phyloP scores from a whole-genome alignment of 2,888 invertebrate species.

The Nephrotoma appendiculata region DNA sequence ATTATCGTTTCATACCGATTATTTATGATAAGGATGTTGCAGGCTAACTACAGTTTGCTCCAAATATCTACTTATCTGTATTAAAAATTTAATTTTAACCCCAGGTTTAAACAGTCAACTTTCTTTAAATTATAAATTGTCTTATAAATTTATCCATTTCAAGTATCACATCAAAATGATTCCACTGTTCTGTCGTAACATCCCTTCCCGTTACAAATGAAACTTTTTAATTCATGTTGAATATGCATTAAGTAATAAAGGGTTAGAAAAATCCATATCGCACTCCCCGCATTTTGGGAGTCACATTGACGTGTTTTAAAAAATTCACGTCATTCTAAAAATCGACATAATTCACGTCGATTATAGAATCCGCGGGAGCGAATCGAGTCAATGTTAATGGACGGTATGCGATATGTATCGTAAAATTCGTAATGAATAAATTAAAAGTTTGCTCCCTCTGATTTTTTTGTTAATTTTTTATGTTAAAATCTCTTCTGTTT shows the following conservation, averaged over 20 bases:
- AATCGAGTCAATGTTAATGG: no score
- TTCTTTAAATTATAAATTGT: not conserved
- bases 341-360: no score
- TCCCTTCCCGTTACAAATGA: not conserved
- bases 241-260: not conserved
- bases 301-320: not conserved
- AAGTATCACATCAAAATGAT: not conserved
- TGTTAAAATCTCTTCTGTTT: not conserved
- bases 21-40: no score
- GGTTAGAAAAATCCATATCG: not conserved
- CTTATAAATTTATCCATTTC: not conserved
- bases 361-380: no score
- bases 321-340: no score
- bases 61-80: no score
- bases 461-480: not conserved
- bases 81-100: not conserved
- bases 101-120: not conserved
- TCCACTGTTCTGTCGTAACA: not conserved
- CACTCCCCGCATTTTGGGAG: not conserved
- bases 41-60: no score
- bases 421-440: not conserved
- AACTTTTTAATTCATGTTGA: not conserved
- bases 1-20: no score
- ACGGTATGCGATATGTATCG: not conserved
- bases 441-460: not conserved